Percentiles rank a stretch among this genome's conserved stretches.
Conservation (phyloP, 2,797 vertebrate species). For the Buphagus erythrorhynchus region DNA sequence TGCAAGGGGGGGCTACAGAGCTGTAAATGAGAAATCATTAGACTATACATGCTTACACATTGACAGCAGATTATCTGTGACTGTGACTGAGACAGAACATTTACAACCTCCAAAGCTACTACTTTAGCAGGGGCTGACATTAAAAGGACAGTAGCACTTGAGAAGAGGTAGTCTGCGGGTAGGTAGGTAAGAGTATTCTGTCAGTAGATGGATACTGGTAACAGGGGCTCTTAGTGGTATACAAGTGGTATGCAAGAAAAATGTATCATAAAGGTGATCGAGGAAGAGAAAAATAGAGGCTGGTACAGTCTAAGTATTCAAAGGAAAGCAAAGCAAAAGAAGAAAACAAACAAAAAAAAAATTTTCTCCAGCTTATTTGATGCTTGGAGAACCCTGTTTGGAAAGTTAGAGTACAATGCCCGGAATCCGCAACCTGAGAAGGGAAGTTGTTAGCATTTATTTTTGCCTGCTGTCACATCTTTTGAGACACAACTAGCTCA, state of each 20-base stretch:
- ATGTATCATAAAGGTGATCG: not conserved
- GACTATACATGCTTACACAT: not conserved
- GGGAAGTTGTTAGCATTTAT: not conserved
- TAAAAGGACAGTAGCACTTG: not conserved
- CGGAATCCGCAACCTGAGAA: not conserved
- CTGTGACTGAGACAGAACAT: not conserved
- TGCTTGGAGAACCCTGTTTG: not conserved
- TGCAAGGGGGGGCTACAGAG: not conserved
- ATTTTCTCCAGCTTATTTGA: not conserved
- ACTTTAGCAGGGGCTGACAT: not conserved
- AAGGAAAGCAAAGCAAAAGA: not conserved
- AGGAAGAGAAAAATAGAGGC: not conserved
- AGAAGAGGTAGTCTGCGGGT: not conserved
- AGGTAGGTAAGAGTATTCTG: not conserved
- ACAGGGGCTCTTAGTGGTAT: not conserved
- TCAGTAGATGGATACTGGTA: not conserved
- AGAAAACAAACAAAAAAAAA: accelerated
- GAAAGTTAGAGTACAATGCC: not conserved
- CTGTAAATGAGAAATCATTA: not conserved
- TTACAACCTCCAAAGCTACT: not conserved
- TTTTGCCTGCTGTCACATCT: not conserved
- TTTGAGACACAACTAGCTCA: not conserved
- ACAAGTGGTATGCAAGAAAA: not conserved
- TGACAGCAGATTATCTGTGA: not conserved
- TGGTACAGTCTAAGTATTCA: not conserved